A percentile compares a stretch with the other conserved stretches of the same genome.
Evolutionary conservation across 2,113 vertebrate genomes (phyloP).

Genomic region (Larimichthys polyactis): DNA sequence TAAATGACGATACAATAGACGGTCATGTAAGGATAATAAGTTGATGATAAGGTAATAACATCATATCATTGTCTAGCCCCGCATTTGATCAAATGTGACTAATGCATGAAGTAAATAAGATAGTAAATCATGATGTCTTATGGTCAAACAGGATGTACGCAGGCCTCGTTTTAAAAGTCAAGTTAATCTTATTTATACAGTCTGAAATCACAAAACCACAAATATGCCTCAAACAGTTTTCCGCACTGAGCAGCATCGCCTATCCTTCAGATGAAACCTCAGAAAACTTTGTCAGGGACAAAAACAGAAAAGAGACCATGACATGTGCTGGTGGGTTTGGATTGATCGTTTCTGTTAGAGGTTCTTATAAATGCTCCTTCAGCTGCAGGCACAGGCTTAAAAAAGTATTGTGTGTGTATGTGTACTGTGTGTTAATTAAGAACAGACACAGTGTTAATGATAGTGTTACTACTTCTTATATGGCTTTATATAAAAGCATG

Average conservation of each 20-base stretch:
- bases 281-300: neutral
- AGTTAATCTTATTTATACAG: neutral
- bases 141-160: neutral
- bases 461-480: neutral
- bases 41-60: neutral
- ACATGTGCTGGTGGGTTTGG: neutral
- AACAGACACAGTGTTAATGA: neutral
- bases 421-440: slow-evolving; percentile 1
- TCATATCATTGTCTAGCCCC: neutral
- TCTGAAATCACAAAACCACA: neutral
- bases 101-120: neutral
- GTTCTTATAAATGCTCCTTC: neutral
- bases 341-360: neutral
- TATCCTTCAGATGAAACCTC: neutral
- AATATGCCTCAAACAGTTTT: neutral
- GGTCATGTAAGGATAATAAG: no score
- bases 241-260: no score
- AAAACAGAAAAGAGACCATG: neutral
- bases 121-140: neutral
- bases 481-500: neutral
- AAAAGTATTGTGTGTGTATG: neutral
- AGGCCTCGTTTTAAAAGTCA: neutral
- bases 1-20: no score
- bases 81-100: neutral
- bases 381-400: neutral